Conservation (phyloP, 2,888 invertebrate genomes). For the Eristalinus sepulchralis region DNA sequence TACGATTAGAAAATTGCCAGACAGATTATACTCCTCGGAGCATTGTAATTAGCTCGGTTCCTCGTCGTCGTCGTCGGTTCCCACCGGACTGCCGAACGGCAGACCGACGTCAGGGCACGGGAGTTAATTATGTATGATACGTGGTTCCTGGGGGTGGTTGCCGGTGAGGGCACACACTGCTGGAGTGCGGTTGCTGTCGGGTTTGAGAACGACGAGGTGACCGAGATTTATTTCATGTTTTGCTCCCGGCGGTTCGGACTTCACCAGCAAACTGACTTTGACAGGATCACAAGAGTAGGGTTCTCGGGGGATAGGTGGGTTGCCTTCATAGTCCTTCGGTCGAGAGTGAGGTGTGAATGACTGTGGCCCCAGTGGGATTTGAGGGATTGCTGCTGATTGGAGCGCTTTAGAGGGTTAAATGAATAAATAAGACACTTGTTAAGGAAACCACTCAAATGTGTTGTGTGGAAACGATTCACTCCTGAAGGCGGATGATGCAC, state of each 20-base stretch:
- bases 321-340: not conserved
- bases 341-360: not conserved
- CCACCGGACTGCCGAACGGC: not conserved
- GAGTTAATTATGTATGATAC: constrained; percentile 28
- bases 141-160: not conserved
- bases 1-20: constrained; percentile 18
- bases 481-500: too few species aligned
- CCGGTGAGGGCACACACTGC: not conserved
- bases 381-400: not conserved
- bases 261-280: not conserved
- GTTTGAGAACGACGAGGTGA: not conserved
- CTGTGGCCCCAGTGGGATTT: not conserved
- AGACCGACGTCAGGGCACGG: too few species aligned
- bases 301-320: not conserved
- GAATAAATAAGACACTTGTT: not conserved
- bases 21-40: constrained; percentile 35
- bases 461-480: too few species aligned
- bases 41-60: constrained; percentile 33
- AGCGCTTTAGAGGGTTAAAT: not conserved
- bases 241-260: not conserved
- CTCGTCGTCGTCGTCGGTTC: not conserved
- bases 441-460: not conserved
- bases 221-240: not conserved
- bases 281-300: not conserved
- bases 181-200: not conserved